Evolutionary conservation across 2,797 vertebrate genomes (phyloP), one percentile per base, ranked within the genome.

Genomic region (Sebastes cheni): DNA sequence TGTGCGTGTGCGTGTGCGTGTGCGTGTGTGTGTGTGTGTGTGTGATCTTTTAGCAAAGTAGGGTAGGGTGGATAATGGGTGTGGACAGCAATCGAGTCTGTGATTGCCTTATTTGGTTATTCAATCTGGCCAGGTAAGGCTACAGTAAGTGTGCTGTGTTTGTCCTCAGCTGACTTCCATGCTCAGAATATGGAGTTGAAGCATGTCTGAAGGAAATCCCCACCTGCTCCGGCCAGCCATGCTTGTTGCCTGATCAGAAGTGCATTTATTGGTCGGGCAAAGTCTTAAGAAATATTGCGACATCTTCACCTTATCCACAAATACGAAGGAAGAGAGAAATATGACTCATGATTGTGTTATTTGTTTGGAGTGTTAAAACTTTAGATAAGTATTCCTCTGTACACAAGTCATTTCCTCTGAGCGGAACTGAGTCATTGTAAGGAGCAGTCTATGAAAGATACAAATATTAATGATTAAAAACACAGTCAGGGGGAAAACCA

Each of bases 31-130:
- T 11, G 34, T 11, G 25, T 11, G 32, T 4, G 32, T 11, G 32
- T 4, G 12, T 39, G 36, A 6, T 39, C 5, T 39, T 39, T 39
- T 39, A 42, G 5, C 2, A 42, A 6, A 42, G 39, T 16, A 42
- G 39, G 14, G 39, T 14, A 16, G 39, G 39, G 39, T 16, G 39
- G 50, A 62, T 52, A 18, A 10, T 70, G 71, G 83, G 83, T 74
- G 83, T 80, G 81, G 11, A 25, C n/a, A 29, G 2, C 27, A 64
- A 30, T 62, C n/a, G 8, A 1, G 0, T n/a, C 4, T 4, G 1
- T 8, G 11, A 20, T 23, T 59, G 1, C 87, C 80, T 79, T 83
- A 77, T 89, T 72, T 72, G 75, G 77, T 50, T 23, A 13, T 58
- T 42, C 0, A 3, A 58, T 34, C 54, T 42, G 42, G 2, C 10